Evolutionary conservation across 1,140 invertebrate species (phyloP).

Genomic region (Caenorhabditis briggsae): DNA sequence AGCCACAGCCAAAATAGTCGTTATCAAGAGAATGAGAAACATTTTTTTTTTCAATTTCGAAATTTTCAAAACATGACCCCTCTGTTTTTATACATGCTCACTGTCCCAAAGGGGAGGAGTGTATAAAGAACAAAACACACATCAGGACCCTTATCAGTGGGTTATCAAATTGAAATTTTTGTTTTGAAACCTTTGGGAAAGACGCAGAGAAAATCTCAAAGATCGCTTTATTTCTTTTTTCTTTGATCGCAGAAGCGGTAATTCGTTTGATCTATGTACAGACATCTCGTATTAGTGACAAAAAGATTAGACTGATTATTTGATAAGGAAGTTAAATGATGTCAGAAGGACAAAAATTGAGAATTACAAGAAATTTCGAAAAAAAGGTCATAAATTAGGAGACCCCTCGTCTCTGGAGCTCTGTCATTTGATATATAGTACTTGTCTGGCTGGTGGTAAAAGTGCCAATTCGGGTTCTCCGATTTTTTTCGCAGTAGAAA

Average conservation of each 20-base stretch:
- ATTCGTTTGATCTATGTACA: background rate
- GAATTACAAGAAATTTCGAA: too few species aligned
- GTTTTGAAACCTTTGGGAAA: background rate
- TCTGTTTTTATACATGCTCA: background rate
- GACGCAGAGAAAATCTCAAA: background rate
- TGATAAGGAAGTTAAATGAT: background rate
- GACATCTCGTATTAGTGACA: background rate
- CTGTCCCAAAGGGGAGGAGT: background rate
- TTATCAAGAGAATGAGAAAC: background rate
- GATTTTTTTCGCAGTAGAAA: too few species aligned
- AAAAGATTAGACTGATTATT: background rate
- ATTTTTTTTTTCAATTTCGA: background rate
- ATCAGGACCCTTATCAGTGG: too few species aligned
- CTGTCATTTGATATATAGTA: background rate
- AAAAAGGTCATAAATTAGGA: background rate
- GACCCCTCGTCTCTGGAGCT: too few species aligned
- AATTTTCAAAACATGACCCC: background rate
- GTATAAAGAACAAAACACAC: background rate
- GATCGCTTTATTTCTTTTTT: background rate
- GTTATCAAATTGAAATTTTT: background rate
- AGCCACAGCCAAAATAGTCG: background rate
- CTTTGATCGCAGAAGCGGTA: background rate
- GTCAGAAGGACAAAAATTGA: constrained; percentile 10
- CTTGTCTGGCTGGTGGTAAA: background rate
- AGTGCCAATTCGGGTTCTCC: too few species aligned